Base-by-base conservation (phyloP, 2,888 invertebrate species). In the Machimus atricapillus region DNA sequence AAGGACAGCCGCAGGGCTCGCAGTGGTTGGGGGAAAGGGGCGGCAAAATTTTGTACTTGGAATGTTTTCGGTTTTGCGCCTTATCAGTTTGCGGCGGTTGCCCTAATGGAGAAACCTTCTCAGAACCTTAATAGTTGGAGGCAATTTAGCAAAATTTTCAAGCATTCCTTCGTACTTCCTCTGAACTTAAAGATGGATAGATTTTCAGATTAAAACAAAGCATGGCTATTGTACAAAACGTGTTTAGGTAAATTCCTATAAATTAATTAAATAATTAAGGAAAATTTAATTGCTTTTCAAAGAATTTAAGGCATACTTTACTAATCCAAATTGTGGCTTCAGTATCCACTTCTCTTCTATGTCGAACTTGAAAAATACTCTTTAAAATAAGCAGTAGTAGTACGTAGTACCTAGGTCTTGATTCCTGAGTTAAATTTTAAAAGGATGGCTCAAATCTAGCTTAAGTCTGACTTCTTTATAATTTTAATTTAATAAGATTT, bases 1-100 rank as follows among this genome's bases (percentile, higher is more conserved):
- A 16, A 46, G 81, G 81, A 40, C 31, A 81, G 23, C 81, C 81
- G 16, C 81, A 81, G 34, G 52, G n/a, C 8, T 81, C 2, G 16
- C 27, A 46, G n/a, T 8, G 46, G 79, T 9, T 23, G 79, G 27
- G 79, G 27, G 31, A 6, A 58, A 8, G 78, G 43, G 46, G 2
- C 27, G 43, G 79, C 23, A 66, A 16, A 40, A 27, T 46, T 81
- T 16, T 81, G 81, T 52, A 56, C 27, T 58, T 56, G 34, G 56
- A 81, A 81, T 56, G 81, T 81, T 81, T 52, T 56, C 23, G 81
- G 81, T 56, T 81, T 81, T 81, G 56, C 81, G 81, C 58, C 81
- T 56, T 52, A 40, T 56, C 81, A 81, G 56, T 37, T 81, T 81
- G 66, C 27, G 66, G 66, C 66, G 66, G 27, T 27, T 66, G 19